Evolutionary conservation across 2,888 invertebrate genomes (phyloP), one percentile per base, ranked within the genome.

Genomic region (Candidula unifasciata): DNA sequence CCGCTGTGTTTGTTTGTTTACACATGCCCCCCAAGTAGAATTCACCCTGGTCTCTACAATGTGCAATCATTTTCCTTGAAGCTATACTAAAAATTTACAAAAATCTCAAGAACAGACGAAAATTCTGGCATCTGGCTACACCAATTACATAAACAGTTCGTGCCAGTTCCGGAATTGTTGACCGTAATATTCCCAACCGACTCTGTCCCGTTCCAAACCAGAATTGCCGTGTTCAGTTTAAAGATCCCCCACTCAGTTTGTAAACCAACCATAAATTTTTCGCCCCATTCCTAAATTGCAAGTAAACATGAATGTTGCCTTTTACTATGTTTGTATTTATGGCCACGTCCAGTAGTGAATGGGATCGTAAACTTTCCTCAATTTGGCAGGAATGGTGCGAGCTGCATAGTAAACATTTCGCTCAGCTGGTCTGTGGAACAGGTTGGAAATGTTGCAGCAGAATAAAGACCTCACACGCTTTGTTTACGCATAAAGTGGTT

Each of bases 141-240:
- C 35, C 35, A 57, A 80, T 80, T 80, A 37, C 80, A 30, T 80
- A 80, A 80, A 80, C 80, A 80, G 35, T 71, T 71, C 80, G 21
- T 71, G 71, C 71, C 57, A 69, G 68, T 80, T 80, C 80, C 71
- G 54, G 80, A 71, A 60, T 57, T 71, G 80, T 80, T 80, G 80
- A 71, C 80, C 21, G 66, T 71, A 71, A 80, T 80, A 57, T 35
- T 24, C 33, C 33, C 24, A 60, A 71, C 33, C 27, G n/a, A 57
- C 69, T 30, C 52, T 30, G 54, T 69, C 30, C 27, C 80, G 52
- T 80, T 80, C 80, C 3, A 30, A 68, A 30, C 24, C 52, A 35
- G 54, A 69, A 71, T 71, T 54, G 37, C 27, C 79, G 0, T 44
- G 68, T 79, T 44, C 78, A 27, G 79, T 10, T 24, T 10, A 68